phyloP scores from a whole-genome alignment of 2,888 invertebrate species.

The Alloplasta piceator region DNA sequence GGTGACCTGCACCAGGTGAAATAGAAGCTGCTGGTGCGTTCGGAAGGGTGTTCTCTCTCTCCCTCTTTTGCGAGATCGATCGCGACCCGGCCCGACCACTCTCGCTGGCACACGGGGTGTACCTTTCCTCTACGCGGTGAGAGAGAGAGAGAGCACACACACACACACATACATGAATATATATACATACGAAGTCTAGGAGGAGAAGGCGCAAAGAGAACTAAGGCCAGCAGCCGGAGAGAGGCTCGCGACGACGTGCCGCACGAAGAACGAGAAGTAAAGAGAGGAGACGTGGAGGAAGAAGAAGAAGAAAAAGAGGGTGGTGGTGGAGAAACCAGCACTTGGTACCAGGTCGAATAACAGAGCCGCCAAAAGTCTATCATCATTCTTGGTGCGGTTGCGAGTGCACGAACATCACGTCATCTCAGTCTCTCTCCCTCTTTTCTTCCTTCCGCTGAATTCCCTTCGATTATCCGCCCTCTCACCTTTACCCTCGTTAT shows the following conservation, averaged over 20 bases:
- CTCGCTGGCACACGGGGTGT: conserved; percentile 59
- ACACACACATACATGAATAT: background rate
- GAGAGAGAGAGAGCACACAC: conserved; percentile 40
- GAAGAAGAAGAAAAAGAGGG: conserved; percentile 11
- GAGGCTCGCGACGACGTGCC: conserved; percentile 43
- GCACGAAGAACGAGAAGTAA: conserved; percentile 59
- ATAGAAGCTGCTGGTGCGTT: conserved; percentile 62
- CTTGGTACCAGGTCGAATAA: conserved; percentile 13
- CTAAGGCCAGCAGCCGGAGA: conserved; percentile 19
- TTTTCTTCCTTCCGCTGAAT: background rate
- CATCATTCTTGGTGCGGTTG: background rate
- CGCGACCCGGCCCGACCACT: conserved; percentile 65
- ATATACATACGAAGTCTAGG: background rate
- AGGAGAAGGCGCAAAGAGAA: conserved; percentile 42
- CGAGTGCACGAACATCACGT: background rate
- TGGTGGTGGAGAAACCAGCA: conserved; percentile 5
- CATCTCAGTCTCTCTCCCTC: conserved; percentile 1
- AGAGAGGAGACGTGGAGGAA: conserved; percentile 24
- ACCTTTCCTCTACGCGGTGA: conserved; percentile 55
- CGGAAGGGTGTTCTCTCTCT: conserved; percentile 63
- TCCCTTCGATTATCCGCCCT: background rate
- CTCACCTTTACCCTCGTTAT: conserved; percentile 6
- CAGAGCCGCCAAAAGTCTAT: conserved; percentile 35
- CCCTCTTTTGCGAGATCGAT: conserved; percentile 67
- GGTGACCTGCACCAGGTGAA: conserved; percentile 64